Percentiles rank a stretch among this genome's conserved stretches.
Conservation (phyloP, 2,113 vertebrate species). For the Hymenochirus boettgeri region DNA sequence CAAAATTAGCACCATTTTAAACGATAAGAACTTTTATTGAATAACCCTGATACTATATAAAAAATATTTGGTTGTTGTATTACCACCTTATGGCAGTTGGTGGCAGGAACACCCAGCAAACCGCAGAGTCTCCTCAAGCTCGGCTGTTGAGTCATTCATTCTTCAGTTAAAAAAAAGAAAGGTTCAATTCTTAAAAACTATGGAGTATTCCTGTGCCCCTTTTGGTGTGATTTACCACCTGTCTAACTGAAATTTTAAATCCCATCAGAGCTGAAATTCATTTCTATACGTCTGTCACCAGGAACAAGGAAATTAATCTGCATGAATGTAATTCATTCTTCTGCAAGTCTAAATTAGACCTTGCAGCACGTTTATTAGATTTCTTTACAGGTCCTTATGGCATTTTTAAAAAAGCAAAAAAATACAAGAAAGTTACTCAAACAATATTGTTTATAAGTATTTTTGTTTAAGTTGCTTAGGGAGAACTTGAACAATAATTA, state of each 20-base stretch:
- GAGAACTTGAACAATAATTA: too few species aligned
- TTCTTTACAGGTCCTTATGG: too few species aligned
- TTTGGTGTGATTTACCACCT: not conserved
- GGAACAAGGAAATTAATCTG: constrained; percentile 9
- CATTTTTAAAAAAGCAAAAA: too few species aligned
- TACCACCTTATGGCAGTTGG: not conserved
- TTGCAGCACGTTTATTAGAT: not conserved
- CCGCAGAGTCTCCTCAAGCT: not conserved
- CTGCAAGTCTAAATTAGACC: constrained; percentile 2
- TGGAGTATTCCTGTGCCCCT: not conserved
- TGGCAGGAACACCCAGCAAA: constrained; percentile 16
- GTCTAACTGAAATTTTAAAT: constrained; percentile 9
- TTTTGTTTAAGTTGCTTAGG: too few species aligned
- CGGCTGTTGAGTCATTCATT: too few species aligned
- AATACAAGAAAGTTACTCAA: too few species aligned
- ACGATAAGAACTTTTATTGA: too few species aligned
- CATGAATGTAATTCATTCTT: constrained; percentile 8
- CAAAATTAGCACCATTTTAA: too few species aligned
- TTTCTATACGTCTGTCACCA: constrained; percentile 14
- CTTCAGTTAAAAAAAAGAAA: not conserved
- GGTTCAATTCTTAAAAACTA: too few species aligned
- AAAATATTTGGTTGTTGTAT: not conserved
- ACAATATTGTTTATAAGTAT: too few species aligned
- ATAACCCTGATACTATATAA: too few species aligned
- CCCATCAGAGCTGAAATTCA: constrained; percentile 5